A percentile compares a stretch with the other conserved stretches of the same genome.
phyloP scores from a whole-genome alignment of 2,113 vertebrate species.

The Thinocorus orbignyianus region DNA sequence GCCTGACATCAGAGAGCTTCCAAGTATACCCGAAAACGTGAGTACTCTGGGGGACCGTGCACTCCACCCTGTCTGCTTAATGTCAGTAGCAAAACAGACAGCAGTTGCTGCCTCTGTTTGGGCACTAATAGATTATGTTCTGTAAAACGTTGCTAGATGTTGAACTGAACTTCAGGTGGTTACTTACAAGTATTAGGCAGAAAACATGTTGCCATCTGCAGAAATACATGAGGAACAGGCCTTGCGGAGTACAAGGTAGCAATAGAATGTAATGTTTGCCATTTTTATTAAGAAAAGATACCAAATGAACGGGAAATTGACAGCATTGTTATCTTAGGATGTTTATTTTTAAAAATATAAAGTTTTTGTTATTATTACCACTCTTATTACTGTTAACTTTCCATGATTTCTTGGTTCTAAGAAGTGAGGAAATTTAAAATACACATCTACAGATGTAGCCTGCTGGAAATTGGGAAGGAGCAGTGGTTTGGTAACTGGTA shows the following conservation, averaged over 20 bases:
- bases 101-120: neutral
- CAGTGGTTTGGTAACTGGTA: neutral
- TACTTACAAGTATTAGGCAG: neutral
- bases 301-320: neutral
- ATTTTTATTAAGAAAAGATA: neutral
- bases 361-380: neutral
- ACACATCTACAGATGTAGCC: neutral
- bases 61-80: neutral
- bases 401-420: neutral
- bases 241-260: neutral
- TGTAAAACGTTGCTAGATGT: neutral
- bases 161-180: neutral
- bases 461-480: neutral
- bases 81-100: neutral
- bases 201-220: neutral
- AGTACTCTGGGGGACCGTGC: conserved; percentile 63
- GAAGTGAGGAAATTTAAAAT: neutral
- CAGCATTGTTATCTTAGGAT: neutral
- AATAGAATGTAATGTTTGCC: neutral
- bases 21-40: conserved; percentile 97
- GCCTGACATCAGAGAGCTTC: conserved; percentile 91
- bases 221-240: neutral
- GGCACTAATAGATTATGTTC: neutral
- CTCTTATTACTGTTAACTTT: neutral
- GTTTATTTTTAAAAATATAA: neutral